A percentile compares a stretch with the other conserved stretches of the same genome.
These are phyloP conservation scores for Ambastaia sidthimunki DNA, from an alignment of 2,797 vertebrate species.

Conservation along the genomic window DNA sequence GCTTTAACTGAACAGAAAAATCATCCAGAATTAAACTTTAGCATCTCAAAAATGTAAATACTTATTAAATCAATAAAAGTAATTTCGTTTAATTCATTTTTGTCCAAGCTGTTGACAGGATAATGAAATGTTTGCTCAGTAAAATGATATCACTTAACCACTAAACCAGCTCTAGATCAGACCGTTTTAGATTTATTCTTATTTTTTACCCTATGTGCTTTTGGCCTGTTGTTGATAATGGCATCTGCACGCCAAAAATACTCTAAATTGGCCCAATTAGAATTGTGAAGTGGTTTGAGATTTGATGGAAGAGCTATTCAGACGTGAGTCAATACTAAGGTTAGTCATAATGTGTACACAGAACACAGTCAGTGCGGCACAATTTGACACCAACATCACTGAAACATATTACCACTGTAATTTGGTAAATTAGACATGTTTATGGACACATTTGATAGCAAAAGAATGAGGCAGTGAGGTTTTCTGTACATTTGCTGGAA, in stretches of 20 bases:
- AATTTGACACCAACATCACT: background rate
- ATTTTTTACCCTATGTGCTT: too few relatives aligned
- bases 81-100: background rate
- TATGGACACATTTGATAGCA: background rate
- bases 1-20: background rate
- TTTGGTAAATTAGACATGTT: background rate
- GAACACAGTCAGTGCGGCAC: background rate
- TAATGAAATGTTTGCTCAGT: too few relatives aligned
- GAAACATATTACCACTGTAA: background rate
- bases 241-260: background rate
- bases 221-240: background rate
- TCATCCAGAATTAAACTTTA: background rate
- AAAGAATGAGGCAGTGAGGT: background rate
- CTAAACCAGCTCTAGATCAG: too few relatives aligned
- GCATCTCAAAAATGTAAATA: conserved; percentile 6
- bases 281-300: conserved; percentile 4
- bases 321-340: background rate
- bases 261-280: background rate
- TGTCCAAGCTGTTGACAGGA: background rate
- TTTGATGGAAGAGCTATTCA: conserved; percentile 25
- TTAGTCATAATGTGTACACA: too few relatives aligned
- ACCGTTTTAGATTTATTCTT: too few relatives aligned
- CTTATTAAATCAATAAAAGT: background rate
- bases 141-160: too few relatives aligned
- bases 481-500: background rate